phyloP scores from a whole-genome alignment of 2,113 vertebrate species.

The Oreotragus oreotragus region DNA sequence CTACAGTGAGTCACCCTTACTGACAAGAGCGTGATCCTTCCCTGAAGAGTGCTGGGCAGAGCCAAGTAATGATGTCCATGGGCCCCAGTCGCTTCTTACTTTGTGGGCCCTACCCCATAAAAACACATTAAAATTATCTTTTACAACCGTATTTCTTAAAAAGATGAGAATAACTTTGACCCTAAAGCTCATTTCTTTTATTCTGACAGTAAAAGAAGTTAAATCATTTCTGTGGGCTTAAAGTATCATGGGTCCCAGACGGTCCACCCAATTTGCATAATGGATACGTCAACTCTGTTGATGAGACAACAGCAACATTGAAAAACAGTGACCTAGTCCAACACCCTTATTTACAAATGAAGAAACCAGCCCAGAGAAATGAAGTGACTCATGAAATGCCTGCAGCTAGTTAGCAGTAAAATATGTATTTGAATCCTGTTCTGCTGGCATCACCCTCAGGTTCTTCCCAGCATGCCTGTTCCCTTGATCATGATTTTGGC shows the following conservation, averaged over 20 bases:
- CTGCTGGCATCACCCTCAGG: background rate
- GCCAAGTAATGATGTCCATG: no score
- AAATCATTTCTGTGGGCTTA: background rate
- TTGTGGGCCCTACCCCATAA: background rate
- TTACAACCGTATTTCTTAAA: background rate
- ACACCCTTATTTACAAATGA: background rate
- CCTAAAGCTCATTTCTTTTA: background rate
- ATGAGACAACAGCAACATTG: background rate
- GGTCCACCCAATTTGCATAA: background rate
- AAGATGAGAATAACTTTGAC: background rate
- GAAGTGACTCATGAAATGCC: background rate
- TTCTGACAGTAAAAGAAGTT: background rate
- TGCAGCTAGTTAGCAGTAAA: no score
- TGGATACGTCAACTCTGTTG: background rate
- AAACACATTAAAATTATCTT: background rate
- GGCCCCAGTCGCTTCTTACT: background rate
- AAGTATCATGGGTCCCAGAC: background rate
- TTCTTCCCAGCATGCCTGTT: background rate
- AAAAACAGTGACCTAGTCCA: background rate
- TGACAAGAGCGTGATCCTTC: background rate
- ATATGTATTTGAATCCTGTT: background rate
- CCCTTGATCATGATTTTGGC: background rate
- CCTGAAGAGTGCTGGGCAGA: background rate
- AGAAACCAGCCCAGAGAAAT: background rate
- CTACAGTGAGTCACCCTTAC: background rate